Conservation (phyloP, 2,797 vertebrate species). For the Distichodus sexfasciatus region DNA sequence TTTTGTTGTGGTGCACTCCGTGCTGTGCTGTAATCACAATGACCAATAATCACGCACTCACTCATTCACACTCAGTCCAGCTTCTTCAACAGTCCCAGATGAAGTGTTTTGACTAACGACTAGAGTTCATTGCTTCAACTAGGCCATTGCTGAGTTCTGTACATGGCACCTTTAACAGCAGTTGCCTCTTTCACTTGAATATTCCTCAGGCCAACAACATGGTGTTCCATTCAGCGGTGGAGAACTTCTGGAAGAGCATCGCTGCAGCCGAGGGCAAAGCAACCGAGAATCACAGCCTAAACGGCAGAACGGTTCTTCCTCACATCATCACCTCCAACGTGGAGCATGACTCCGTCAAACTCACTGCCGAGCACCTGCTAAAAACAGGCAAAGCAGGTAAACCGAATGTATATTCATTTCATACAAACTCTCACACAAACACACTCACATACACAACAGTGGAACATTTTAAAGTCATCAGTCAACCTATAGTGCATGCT, state of each 20-base stretch:
- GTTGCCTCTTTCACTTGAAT: neutral
- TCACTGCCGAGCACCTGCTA: conserved; percentile 76
- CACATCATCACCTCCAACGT: conserved; percentile 85
- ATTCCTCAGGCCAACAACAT: conserved; percentile 86
- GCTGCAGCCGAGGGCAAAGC: conserved; percentile 14
- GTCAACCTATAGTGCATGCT: too few relatives aligned
- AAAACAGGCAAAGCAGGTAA: conserved; percentile 76
- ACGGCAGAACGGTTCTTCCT: conserved; percentile 56
- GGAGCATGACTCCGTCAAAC: conserved; percentile 89
- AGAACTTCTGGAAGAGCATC: conserved; percentile 70
- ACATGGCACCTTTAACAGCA: neutral
- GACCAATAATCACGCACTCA: too few relatives aligned
- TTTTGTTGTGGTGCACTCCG: too few relatives aligned
- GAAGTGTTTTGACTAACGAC: too few relatives aligned
- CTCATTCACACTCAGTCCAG: too few relatives aligned
- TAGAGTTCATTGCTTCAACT: too few relatives aligned
- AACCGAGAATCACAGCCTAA: conserved; percentile 15
- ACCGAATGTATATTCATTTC: neutral
- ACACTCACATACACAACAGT: too few relatives aligned
- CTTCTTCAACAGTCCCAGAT: too few relatives aligned
- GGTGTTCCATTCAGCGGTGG: conserved; percentile 82
- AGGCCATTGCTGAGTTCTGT: too few relatives aligned
- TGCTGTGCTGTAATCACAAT: too few relatives aligned
- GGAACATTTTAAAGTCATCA: too few relatives aligned
- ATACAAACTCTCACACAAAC: neutral